phyloP scores from a whole-genome alignment of 1,140 invertebrate genomes.

The Cotesia glomerata region DNA sequence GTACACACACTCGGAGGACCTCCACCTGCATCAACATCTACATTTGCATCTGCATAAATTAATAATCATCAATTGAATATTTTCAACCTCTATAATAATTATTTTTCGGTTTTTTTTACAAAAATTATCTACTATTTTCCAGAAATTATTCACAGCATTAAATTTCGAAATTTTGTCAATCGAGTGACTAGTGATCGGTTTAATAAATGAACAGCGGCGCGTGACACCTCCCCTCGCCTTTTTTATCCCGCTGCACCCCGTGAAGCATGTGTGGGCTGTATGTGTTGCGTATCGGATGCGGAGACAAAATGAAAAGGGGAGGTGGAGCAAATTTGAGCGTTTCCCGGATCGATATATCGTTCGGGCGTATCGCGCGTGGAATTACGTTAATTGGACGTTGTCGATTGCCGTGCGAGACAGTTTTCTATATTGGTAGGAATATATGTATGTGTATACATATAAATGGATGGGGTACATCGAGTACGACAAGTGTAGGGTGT shows the following conservation, averaged over 20 bases:
- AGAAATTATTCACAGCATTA: neutral
- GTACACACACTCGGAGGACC: too few species aligned
- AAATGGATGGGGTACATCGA: neutral
- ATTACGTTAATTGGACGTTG: constrained; percentile 37
- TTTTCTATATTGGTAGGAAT: constrained; percentile 23
- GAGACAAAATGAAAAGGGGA: neutral
- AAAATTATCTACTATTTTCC: neutral
- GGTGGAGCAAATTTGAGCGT: constrained; percentile 21
- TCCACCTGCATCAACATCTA: too few species aligned
- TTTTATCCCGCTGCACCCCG: too few species aligned
- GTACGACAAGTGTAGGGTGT: neutral
- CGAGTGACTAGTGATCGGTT: constrained; percentile 4
- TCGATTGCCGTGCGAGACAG: constrained; percentile 31
- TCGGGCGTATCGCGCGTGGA: constrained; percentile 25
- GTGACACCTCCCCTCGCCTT: neutral
- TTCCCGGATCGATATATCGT: constrained; percentile 22
- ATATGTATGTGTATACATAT: too few species aligned
- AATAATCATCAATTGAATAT: too few species aligned
- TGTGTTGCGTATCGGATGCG: neutral
- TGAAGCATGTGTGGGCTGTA: neutral
- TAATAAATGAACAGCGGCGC: constrained; percentile 16
- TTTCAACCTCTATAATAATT: too few species aligned
- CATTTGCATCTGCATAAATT: too few species aligned
- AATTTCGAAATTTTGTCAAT: neutral
- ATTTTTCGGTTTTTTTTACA: too few species aligned